These are phyloP conservation scores for Cryptotis parvus DNA, from an alignment of 2,113 vertebrate genomes.

Conservation along the genomic window DNA sequence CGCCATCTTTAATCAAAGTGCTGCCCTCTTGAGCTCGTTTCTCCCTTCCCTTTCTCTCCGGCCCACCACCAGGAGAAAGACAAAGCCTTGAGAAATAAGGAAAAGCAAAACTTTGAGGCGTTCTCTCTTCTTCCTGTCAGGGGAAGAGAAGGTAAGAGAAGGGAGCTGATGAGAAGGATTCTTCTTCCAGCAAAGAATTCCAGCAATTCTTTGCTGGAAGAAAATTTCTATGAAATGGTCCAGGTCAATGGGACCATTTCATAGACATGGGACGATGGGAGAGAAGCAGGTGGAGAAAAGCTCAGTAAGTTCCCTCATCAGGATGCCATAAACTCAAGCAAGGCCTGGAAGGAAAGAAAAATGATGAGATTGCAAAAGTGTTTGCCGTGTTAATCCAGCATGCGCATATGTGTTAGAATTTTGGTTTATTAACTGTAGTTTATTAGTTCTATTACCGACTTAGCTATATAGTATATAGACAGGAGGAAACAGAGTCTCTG, in stretches of 20 bases:
- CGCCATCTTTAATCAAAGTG: background rate
- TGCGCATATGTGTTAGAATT: background rate
- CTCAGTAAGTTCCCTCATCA: background rate
- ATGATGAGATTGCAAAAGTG: background rate
- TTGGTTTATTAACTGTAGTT: too few species aligned
- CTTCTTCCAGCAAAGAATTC: too few species aligned
- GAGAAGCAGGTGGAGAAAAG: background rate
- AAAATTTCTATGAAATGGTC: background rate
- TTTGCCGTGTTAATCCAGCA: background rate
- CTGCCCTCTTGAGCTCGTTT: background rate
- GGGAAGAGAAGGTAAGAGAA: background rate
- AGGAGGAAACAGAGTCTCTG: too few species aligned
- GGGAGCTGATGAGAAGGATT: too few species aligned
- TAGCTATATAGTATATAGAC: too few species aligned
- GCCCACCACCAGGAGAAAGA: background rate
- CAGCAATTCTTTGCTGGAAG: too few species aligned
- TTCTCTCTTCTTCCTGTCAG: background rate
- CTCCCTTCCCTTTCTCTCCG: background rate
- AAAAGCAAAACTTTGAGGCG: background rate
- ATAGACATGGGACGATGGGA: too few species aligned
- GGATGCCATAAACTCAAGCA: background rate
- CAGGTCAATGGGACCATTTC: constrained; percentile 3
- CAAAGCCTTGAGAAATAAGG: background rate
- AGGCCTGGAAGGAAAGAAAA: background rate
- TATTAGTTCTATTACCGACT: too few species aligned